Evolutionary conservation across 2,888 invertebrate species (phyloP).

Genomic region (Protonemura montana): DNA sequence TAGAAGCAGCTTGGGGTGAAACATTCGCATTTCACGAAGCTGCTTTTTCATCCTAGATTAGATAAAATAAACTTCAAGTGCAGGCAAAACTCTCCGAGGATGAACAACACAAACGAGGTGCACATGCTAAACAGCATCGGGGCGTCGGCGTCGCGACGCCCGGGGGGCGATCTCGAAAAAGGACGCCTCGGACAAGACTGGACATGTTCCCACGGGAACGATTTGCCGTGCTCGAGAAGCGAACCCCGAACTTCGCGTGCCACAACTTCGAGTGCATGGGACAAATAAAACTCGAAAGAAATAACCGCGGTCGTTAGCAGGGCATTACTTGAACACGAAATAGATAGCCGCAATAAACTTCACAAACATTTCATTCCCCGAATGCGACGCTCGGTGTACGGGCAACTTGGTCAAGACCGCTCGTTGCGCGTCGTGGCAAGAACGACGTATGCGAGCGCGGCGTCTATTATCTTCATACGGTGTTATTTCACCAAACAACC

Average conservation of each 20-base stretch:
- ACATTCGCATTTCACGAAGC: not conserved
- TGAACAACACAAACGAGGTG: not conserved
- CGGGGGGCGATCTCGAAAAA: not conserved
- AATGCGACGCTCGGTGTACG: not conserved
- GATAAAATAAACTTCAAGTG: not conserved
- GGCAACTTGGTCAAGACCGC: not conserved
- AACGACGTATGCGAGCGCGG: not conserved
- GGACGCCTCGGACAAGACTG: not conserved
- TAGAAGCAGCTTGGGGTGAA: too few species aligned
- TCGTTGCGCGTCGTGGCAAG: not conserved
- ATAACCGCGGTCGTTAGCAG: not conserved
- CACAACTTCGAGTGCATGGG: not conserved
- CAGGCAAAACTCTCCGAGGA: not conserved
- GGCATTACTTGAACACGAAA: not conserved
- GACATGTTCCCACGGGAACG: too few species aligned
- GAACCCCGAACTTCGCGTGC: not conserved
- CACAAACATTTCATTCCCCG: not conserved
- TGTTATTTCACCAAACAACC: not conserved
- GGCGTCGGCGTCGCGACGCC: not conserved
- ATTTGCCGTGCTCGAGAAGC: not conserved
- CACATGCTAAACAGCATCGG: not conserved
- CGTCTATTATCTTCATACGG: not conserved
- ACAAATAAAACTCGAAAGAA: not conserved
- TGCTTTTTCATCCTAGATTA: not conserved
- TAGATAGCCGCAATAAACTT: not conserved